These are phyloP conservation scores for Brotula barbata DNA, from an alignment of 2,797 vertebrate species.

Conservation along the genomic window DNA sequence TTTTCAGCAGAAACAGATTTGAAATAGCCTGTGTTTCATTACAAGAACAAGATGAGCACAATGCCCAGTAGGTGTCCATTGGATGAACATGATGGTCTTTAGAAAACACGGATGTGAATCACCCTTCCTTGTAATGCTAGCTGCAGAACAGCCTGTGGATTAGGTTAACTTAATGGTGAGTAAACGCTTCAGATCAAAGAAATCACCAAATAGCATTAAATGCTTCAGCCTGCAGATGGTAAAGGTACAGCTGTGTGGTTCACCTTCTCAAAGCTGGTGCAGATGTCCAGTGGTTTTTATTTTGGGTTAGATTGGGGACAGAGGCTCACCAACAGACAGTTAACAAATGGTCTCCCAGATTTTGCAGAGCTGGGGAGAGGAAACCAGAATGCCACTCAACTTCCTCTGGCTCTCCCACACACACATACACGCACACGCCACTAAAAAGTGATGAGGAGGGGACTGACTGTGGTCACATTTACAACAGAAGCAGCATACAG, in stretches of 20 bases:
- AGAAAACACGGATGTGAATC: conserved; percentile 40
- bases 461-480: conserved; percentile 46
- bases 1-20: conserved; percentile 19
- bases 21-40: conserved; percentile 19
- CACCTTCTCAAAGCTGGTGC: conserved; percentile 57
- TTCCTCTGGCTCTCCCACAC: conserved; percentile 49
- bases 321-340: conserved; percentile 60
- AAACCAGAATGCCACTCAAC: conserved; percentile 62
- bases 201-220: conserved; percentile 45
- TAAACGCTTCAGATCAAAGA: conserved; percentile 57
- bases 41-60: conserved; percentile 15
- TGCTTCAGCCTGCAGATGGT: conserved; percentile 33
- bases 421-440: conserved; percentile 25
- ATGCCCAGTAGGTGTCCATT: conserved; percentile 17
- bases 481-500: conserved; percentile 38
- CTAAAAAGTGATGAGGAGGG: conserved; percentile 52
- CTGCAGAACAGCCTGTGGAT: conserved; percentile 18
- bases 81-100: background rate
- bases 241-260: conserved; percentile 46
- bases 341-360: conserved; percentile 61
- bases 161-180: conserved; percentile 37
- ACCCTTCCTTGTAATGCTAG: conserved; percentile 25
- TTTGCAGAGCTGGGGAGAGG: conserved; percentile 62
- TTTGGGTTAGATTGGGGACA: conserved; percentile 62
- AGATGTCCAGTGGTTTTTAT: conserved; percentile 64